phyloP scores from a whole-genome alignment of 2,888 invertebrate species.

The Mythimna lalbum region DNA sequence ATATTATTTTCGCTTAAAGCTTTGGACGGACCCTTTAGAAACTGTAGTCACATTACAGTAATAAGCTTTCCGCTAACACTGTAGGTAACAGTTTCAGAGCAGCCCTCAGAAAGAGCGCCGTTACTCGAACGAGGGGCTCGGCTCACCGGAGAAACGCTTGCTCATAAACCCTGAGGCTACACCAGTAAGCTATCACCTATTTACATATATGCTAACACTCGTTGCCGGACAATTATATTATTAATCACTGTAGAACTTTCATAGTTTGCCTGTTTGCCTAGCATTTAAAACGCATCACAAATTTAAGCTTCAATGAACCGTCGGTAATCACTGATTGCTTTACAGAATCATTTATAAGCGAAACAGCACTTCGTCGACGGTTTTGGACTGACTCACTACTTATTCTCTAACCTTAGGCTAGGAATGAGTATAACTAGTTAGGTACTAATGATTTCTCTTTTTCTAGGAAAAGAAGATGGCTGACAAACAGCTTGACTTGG shows the following conservation, averaged over 20 bases:
- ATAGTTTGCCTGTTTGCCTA: conserved; percentile 57
- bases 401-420: conserved; percentile 48
- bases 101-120: conserved; percentile 87
- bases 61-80: conserved; percentile 78
- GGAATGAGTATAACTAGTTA: conserved; percentile 58
- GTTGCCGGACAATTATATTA: conserved; percentile 27
- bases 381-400: conserved; percentile 45
- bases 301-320: conserved; percentile 42
- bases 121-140: conserved; percentile 85
- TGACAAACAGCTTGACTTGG: conserved; percentile 94
- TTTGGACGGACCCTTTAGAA: conserved; percentile 63
- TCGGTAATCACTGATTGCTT: conserved; percentile 28
- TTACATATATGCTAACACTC: conserved; percentile 54
- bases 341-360: conserved; percentile 25
- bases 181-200: conserved; percentile 84
- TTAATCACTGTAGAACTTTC: conserved; percentile 35
- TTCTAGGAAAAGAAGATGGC: conserved; percentile 93
- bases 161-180: conserved; percentile 89
- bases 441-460: conserved; percentile 84
- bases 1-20: conserved; percentile 48
- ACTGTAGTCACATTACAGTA: conserved; percentile 56
- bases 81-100: conserved; percentile 87
- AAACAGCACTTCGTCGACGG: conserved; percentile 44
- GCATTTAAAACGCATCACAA: conserved; percentile 36
- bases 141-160: conserved; percentile 89